A percentile compares a stretch with the other conserved stretches of the same genome.
phyloP scores from a whole-genome alignment of 2,888 invertebrate genomes.

The Mallateleia sp. region DNA sequence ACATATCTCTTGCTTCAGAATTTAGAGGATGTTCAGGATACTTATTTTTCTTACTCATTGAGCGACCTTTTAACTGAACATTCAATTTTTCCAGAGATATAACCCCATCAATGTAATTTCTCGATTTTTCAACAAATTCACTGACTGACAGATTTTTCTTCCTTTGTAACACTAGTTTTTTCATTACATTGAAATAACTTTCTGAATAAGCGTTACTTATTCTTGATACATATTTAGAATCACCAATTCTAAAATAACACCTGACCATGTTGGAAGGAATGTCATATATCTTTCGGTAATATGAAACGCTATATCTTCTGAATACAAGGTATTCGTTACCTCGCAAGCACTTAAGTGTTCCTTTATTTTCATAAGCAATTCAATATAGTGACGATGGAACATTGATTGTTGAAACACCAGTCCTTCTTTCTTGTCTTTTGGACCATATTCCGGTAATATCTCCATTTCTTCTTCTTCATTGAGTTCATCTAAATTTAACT shows the following conservation, averaged over 20 bases:
- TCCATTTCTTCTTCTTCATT: too few species aligned
- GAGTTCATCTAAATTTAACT: too few species aligned
- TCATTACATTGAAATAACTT: background rate
- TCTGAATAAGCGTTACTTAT: slow-evolving; percentile 32
- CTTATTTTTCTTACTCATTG: slow-evolving; percentile 4
- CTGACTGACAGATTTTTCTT: background rate
- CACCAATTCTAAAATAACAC: background rate
- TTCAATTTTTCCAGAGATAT: background rate
- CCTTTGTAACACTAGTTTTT: background rate
- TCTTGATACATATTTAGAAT: background rate
- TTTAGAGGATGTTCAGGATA: slow-evolving; percentile 26
- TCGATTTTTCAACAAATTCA: background rate
- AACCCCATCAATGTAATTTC: slow-evolving; percentile 1
- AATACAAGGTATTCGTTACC: background rate
- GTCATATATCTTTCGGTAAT: slow-evolving; percentile 29
- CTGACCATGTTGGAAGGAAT: slow-evolving; percentile 25
- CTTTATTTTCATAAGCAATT: background rate
- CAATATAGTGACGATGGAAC: slow-evolving; percentile 14
- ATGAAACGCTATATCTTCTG: slow-evolving; percentile 16
- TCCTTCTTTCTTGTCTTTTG: slow-evolving; percentile 12
- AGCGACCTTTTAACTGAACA: background rate
- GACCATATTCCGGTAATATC: background rate
- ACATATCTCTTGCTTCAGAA: background rate
- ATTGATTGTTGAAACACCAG: slow-evolving; percentile 8
- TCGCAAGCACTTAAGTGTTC: background rate